Percentiles rank a stretch among this genome's conserved stretches.
Conservation (phyloP, 2,113 vertebrate species). For the Lynx canadensis region DNA sequence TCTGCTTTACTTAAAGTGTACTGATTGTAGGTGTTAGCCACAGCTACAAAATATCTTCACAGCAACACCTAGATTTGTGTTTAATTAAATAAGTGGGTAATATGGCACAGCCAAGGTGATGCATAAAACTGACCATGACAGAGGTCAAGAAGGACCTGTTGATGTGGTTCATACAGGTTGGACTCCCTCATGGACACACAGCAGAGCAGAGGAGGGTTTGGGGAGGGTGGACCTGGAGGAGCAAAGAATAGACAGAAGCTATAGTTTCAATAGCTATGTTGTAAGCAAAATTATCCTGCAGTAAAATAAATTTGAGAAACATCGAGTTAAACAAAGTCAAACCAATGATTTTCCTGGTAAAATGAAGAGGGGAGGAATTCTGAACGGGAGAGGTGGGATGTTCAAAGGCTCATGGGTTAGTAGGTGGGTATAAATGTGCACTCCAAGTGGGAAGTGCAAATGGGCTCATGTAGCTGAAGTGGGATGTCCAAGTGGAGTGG, state of each 20-base stretch:
- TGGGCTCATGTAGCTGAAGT: not conserved
- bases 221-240: not conserved
- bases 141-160: not conserved
- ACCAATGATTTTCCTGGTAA: not conserved
- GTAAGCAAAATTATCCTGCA: not conserved
- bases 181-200: not conserved
- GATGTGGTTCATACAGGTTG: not conserved
- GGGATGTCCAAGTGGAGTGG: not conserved
- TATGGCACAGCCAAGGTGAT: not conserved
- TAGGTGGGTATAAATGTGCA: not conserved
- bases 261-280: not conserved
- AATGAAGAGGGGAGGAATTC: not conserved
- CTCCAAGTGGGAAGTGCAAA: not conserved
- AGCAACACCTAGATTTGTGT: not conserved
- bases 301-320: not conserved
- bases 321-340: slow-evolving; percentile 11
- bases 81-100: not conserved
- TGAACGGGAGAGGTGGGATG: not conserved
- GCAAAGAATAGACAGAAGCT: not conserved
- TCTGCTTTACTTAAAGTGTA: not conserved
- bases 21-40: not conserved
- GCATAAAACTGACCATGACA: not conserved
- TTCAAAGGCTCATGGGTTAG: not conserved
- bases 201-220: not conserved
- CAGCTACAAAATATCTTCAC: not conserved